Evolutionary conservation across 1,140 invertebrate species (phyloP), one percentile per base, ranked within the genome.

Genomic region (Samia ricini): DNA sequence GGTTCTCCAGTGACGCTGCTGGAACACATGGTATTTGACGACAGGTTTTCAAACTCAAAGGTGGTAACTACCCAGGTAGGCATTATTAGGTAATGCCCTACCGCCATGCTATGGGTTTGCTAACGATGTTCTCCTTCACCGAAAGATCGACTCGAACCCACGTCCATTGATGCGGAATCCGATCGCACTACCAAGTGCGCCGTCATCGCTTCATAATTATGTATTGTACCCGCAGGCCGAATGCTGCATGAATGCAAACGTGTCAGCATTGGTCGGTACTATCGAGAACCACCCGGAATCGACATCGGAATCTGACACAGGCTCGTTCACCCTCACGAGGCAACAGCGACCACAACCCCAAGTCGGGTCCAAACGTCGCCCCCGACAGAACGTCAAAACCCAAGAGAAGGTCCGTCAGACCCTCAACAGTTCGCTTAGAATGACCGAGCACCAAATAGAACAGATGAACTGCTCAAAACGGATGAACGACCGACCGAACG

Each of bases 281-380:
- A 90, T 91, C 54, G 89, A 91, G 60, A 84, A 88, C 42, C 90
- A 91, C 49, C 85, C 87, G 0, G 90, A 91, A 51, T 90, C 89
- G 0, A 91, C 88, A 0, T 91, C 90, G 1, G 90, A 91, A 60
- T 91, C 88, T 0, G 90, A 91, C 64, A 89, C 83, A 0, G 85
- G 87, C 2, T 85, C 82, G 2, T 89, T 88, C 65, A 87, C 86
- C 3, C 64, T 87, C 1, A 86, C 83, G 0, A 69, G 87, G 4
- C 87, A 88, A 21, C 86, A 86, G 60, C 68, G 87, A 5, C 87
- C 83, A 0, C 85, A 88, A 56, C 85, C 87, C 0, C 87, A 88
- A 66, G 81, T 84, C 6, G 83, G 85, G 1, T 86, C 85, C 6
- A 89, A 88, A 64, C 72, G 87, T 6, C 66, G 87, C 15, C 82